Evolutionary conservation across 2,888 invertebrate genomes (phyloP), one percentile per base, ranked within the genome.

Genomic region (Cantharis rustica): DNA sequence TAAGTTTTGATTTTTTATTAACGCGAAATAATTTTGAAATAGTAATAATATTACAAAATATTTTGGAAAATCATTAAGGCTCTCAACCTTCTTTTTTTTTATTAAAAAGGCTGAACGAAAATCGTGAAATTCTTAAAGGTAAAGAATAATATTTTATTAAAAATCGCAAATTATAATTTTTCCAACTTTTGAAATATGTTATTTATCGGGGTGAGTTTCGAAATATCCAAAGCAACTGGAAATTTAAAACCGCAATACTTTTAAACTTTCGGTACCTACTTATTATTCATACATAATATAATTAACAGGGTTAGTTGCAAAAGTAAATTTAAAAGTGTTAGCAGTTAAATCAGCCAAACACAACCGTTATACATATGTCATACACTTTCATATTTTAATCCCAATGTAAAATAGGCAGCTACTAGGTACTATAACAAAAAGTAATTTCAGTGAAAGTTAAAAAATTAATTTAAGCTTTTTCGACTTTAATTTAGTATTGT

Each of bases 1-100:
- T 79, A 77, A 79, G 79, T 77, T 17, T 13, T n/a, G 13, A 66
- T 16, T 20, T 20, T 66, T 20, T 66, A 20, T 20, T 17, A 13
- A n/a, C 17, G 16, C 17, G 13, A 20, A 66, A 66, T 66, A 64
- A 64, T 20, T n/a, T 47, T 47, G 10, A n/a, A 47, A 23, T n/a
- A 47, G n/a, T 2, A 1, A 11, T 47, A 47, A 47, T n/a, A n/a
- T 10, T 47, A 1, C 4, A 11, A 27, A 27, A 13, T 31, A 31
- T 31, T 13, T 31, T 31, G 13, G n/a, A n/a, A 47, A 7, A 7
- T 47, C 4, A n/a, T n/a, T 47, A n/a, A 47, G 47, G 4, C 7
- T n/a, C 2, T n/a, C n/a, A 47, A 47, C n/a, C n/a, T n/a, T n/a
- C n/a, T n/a, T n/a, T 31, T 31, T 31, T 47, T 5, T 47, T 5